Base-by-base conservation (phyloP, 2,888 invertebrate species). In the Craniophora ligustri region DNA sequence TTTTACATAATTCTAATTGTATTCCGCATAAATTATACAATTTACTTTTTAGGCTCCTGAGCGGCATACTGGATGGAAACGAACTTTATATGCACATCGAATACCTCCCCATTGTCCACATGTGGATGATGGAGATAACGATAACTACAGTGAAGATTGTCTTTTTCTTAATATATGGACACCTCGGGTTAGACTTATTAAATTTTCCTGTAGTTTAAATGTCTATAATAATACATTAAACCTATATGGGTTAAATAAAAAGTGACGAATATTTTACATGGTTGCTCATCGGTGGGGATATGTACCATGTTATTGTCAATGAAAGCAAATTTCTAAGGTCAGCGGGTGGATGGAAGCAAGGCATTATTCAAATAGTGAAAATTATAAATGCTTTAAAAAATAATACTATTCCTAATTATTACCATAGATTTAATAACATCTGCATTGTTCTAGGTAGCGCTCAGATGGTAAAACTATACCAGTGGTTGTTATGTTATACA, bases 141-240 rank as follows among this genome's bases (percentile, higher is more conserved):
- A 83, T 26, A 88, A 77, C 72, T 85, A 73, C 78, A 94, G 91
- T 60, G 98, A 98, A 91, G 97, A 98, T 86, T 98, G 98, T 78
- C 94, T 98, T n/a, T 97, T 96, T 81, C 88, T 98, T 41, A 98
- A 98, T 81, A 95, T 98, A 62, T 98, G 98, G 98, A 95, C 96
- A 2, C 97, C 98, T 36, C 95, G 96, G 94, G 96, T 96, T 73
- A 67, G 76, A 55, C 1, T 32, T 39, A 10, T 11, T 8, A 5
- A 23, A 3, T 23, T 19, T 23, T 1, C 3, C 10, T 23, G n/a
- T n/a, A n/a, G n/a, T n/a, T n/a, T n/a, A n/a, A n/a, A n/a, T n/a
- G n/a, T n/a, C n/a, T n/a, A n/a, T n/a, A n/a, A n/a, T n/a, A n/a
- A n/a, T n/a, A n/a, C n/a, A n/a, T n/a, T n/a, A n/a, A n/a, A n/a